Evolutionary conservation across 2,113 vertebrate genomes (phyloP), one percentile per base, ranked within the genome.

Genomic region (Atlantisia rogersi): DNA sequence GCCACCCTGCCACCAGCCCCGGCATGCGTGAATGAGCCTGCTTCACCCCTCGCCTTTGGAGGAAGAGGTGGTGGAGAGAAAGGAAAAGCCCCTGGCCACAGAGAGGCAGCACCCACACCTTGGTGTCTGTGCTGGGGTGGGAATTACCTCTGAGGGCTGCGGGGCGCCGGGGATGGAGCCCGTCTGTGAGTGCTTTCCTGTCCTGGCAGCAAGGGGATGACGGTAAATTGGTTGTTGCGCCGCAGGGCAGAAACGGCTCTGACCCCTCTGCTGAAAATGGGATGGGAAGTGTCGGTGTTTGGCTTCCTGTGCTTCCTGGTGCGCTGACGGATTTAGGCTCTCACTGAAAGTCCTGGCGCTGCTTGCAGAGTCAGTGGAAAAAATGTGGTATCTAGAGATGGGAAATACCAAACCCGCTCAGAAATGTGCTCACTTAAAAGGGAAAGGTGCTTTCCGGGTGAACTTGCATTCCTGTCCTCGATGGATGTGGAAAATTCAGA

Each of bases 1-100:
- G 96, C 96, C 96, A 95, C 95, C 59, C 93, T 75, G 93, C 94
- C 97, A 94, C 78, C 86, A 78, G 89, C 95, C 70, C 56, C n/a
- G 40, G 91, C 85, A 68, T 90, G 79, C 46, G 71, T 9, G 26
- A 86, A 78, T 5, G 2, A 88, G 53, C 82, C 82, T 29, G 5
- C 74, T 76, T 85, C 71, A 35, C 25, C 55, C 63, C 1, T 28
- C 20, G 1, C 71, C 85, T 48, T 85, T 4, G 11, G 78, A 94
- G 75, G 81, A 86, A 91, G 53, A 76, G 58, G 88, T 37, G 88
- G 53, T 5, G 6, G 58, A 65, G n/a, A 42, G 53, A 40, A 78
- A 88, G 82, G 74, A 63, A 68, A 82, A 94, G 6, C 4, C n/a
- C 44, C 31, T 2, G 12, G 2, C 67, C 6, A 1, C 1, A 0